These are phyloP conservation scores for Lacerta viridis DNA, from an alignment of 2,797 vertebrate species.

Conservation along the genomic window DNA sequence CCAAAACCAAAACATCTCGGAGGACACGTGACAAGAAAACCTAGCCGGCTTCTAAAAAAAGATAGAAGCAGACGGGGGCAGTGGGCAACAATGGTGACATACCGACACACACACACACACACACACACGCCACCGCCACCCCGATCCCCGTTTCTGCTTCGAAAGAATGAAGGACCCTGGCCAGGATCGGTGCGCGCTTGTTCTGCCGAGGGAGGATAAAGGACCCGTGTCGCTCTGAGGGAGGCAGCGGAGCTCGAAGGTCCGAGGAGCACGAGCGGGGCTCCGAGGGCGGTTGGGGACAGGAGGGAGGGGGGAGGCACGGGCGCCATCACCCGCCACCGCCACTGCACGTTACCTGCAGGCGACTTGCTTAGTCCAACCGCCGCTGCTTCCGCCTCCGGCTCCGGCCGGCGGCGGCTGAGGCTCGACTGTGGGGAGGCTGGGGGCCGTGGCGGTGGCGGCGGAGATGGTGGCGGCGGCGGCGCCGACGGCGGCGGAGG, in stretches of 20 bases:
- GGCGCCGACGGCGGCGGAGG: conserved; percentile 48
- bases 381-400: conserved; percentile 78
- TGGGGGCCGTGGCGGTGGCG: conserved; percentile 67
- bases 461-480: conserved; percentile 56
- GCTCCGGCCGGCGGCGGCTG: conserved; percentile 45
- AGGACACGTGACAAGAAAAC: background rate
- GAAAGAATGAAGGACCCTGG: too few species aligned
- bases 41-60: background rate
- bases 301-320: background rate
- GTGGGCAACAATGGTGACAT: background rate
- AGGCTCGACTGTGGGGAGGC: conserved; percentile 63
- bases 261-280: too few species aligned
- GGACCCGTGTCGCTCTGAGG: background rate
- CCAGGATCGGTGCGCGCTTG: background rate
- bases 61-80: background rate
- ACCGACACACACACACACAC: background rate
- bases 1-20: background rate
- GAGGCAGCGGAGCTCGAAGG: too few species aligned
- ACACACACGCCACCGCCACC: too few species aligned
- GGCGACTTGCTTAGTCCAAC: conserved; percentile 96
- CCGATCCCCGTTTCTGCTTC: background rate
- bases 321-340: conserved; percentile 38
- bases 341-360: conserved; percentile 85
- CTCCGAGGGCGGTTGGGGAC: background rate
- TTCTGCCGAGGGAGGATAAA: background rate